Base-by-base conservation (phyloP, 2,797 vertebrate species). In the Lerista edwardsae region DNA sequence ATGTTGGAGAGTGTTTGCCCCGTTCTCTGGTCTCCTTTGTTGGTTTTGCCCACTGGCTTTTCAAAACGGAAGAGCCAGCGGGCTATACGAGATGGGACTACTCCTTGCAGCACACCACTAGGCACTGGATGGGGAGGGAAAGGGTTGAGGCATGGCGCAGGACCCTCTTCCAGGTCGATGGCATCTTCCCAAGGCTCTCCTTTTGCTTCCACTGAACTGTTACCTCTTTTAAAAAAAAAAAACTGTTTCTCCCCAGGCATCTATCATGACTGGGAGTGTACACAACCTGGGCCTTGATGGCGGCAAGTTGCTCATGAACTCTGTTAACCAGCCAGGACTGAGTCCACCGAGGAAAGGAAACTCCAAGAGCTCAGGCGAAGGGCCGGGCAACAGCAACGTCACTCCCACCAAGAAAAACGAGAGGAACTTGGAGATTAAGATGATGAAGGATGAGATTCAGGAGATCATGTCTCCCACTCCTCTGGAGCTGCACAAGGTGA, bases 251-350 rank as follows among this genome's bases (percentile, higher is more conserved):
- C 91, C 69, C 1, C 92, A 99, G 98, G 98, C 98, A 0, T 99
- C 98, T 87, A 99, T 99, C 94, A 98, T 99, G 98, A 98, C 97
- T 0, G 98, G 98, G 83, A 97, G 97, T 0, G 97, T 98, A 86
- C 98, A 98, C 82, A 98, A 94, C 75, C 92, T 97, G 90, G 97
- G 97, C n/a, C 96, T 98, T 10, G 97, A 98, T 2, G 96, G 97
- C 57, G 95, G 92, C 91, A 97, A 97, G 84, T 90, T 96, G 84
- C 94, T 95, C 11, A 86, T 93, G 76, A 97, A 97, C 89, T 91
- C 96, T 8, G 91, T 92, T 61, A 94, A 85, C 88, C 90, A 92
- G 2, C 89, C 95, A 0, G 92, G 95, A 73, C 80, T 85, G 75
- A 95, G 91, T 86, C 94, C 96, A 0, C 80, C 97, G 86, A 94